Evolutionary conservation across 2,797 vertebrate genomes (phyloP).

Genomic region (Myripristis jacobus): DNA sequence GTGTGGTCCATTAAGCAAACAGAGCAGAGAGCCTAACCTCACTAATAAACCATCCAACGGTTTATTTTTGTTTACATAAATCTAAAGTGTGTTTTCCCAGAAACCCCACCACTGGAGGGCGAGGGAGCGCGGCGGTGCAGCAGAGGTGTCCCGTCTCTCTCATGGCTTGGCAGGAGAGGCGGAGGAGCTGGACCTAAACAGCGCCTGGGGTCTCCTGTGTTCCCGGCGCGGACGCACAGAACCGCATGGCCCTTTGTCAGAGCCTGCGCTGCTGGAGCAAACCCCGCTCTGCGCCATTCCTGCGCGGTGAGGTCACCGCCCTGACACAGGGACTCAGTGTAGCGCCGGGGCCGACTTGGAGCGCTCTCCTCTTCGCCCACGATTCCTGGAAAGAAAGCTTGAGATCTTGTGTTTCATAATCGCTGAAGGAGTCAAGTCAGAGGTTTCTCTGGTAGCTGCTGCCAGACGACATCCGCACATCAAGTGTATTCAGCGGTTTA

Average conservation of each 20-base stretch:
- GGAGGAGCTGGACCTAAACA: not conserved
- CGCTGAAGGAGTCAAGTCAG: not conserved
- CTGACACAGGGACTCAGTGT: slow-evolving; percentile 23
- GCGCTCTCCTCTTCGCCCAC: not conserved
- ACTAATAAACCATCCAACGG: no score
- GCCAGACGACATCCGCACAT: slow-evolving; percentile 16
- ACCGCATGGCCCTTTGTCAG: not conserved
- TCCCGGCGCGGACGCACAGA: slow-evolving; percentile 9
- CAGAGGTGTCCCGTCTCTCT: no score
- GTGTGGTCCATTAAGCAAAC: no score
- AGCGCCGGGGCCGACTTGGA: slow-evolving; percentile 10
- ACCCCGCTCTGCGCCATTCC: slow-evolving; percentile 32
- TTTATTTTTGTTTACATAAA: not conserved
- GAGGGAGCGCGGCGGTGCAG: no score
- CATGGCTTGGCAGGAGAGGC: not conserved
- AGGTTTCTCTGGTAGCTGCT: not conserved
- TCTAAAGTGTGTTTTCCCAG: not conserved
- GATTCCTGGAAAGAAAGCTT: slow-evolving; percentile 17
- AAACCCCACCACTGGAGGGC: not conserved
- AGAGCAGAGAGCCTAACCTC: no score
- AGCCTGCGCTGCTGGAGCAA: slow-evolving; percentile 16
- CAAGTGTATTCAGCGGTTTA: not conserved
- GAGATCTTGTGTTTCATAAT: slow-evolving; percentile 6
- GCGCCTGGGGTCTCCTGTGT: slow-evolving; percentile 3
- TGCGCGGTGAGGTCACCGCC: slow-evolving; percentile 33